Percentiles rank a stretch among this genome's conserved stretches.
Conservation (phyloP, 2,113 vertebrate species). For the Cinclus cinclus region DNA sequence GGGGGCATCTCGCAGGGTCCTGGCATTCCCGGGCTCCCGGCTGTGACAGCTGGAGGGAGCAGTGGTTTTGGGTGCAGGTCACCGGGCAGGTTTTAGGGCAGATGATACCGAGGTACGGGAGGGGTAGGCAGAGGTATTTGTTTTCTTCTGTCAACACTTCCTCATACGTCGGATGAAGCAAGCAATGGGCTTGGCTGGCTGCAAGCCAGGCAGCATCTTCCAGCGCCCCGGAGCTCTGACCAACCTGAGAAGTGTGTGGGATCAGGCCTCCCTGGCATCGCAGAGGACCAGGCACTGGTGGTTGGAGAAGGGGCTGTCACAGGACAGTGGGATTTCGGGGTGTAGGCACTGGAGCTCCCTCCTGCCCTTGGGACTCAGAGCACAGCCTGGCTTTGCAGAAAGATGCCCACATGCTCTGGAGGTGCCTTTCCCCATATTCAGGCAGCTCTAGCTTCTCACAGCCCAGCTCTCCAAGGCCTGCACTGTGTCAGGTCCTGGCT, state of each 20-base stretch:
- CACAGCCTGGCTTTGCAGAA: background rate
- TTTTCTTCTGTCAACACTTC: constrained; percentile 12
- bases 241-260: accelerated
- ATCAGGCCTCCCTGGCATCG: background rate
- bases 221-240: background rate
- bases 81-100: background rate
- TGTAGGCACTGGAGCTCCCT: background rate
- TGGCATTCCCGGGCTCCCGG: accelerated
- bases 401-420: background rate
- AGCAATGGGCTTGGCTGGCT: background rate
- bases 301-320: background rate
- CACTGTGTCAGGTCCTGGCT: background rate
- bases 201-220: background rate
- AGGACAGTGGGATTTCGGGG: background rate
- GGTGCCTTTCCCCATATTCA: background rate
- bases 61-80: accelerated
- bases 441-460: background rate
- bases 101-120: background rate
- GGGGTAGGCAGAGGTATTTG: background rate
- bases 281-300: background rate
- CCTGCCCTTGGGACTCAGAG: background rate
- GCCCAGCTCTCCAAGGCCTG: background rate
- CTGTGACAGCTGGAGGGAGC: background rate
- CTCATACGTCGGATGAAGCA: constrained; percentile 26
- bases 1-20: accelerated